Conservation (phyloP, 2,113 vertebrate genomes). For the Anoplopoma fimbria region DNA sequence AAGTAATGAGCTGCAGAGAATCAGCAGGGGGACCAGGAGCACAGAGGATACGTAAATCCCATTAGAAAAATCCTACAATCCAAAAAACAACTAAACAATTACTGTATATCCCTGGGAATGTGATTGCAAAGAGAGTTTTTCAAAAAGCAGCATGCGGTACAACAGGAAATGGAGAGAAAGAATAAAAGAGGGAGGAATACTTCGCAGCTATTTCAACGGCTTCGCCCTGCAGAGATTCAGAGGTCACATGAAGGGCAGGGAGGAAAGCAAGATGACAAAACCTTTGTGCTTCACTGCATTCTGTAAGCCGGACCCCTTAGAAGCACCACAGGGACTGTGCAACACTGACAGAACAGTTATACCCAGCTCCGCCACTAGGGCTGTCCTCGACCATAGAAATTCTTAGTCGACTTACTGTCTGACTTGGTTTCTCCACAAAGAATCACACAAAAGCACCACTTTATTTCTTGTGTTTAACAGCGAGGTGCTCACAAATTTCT, state of each 20-base stretch:
- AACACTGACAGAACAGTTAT: conserved; percentile 61
- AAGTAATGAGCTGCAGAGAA: conserved; percentile 68
- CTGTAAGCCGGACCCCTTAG: conserved; percentile 56
- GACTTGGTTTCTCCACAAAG: background rate
- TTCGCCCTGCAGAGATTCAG: conserved; percentile 35
- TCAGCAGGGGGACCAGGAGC: conserved; percentile 29
- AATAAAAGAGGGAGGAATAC: background rate
- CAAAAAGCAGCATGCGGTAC: background rate
- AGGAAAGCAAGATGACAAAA: conserved; percentile 62
- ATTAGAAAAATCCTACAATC: conserved; percentile 30
- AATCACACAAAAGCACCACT: background rate
- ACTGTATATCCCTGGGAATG: conserved; percentile 2
- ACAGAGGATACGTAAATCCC: conserved; percentile 33
- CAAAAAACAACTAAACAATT: conserved; percentile 42
- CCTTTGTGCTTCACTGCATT: conserved; percentile 58
- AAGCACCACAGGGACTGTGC: conserved; percentile 59
- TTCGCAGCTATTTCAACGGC: background rate
- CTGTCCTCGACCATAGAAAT: background rate
- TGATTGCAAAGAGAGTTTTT: background rate
- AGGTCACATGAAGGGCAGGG: conserved; percentile 69
- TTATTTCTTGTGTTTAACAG: background rate
- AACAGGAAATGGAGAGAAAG: background rate
- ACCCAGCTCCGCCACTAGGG: conserved; percentile 10
- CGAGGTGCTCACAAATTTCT: background rate
- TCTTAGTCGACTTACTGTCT: background rate